Evolutionary conservation across 2,888 invertebrate species (phyloP), one percentile per base, ranked within the genome.

Genomic region (Melieria crassipennis): DNA sequence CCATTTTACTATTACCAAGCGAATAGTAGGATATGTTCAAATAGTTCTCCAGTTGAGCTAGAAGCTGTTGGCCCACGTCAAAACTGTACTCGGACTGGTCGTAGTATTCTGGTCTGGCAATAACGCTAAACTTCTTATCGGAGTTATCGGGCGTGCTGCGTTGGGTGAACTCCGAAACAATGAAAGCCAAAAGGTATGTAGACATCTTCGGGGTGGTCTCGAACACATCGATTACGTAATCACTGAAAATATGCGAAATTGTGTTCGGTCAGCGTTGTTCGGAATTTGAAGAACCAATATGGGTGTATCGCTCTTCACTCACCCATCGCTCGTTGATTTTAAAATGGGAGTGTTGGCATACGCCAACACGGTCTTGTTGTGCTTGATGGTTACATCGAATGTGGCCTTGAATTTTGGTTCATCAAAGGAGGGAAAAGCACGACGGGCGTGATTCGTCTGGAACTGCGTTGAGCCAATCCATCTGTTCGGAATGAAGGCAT

Each of bases 391-490:
- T 3, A 90, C 78, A 48, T 89, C 87, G 82, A 92, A 93, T 0
- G 87, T 89, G 0, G 93, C 92, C 82, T 93, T 93, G 74, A 91
- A 87, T 10, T 88, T 89, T 0, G 93, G 93, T 79, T 93, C 93
- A 79, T 94, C 94, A 78, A 94, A 94, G 78, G 93, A 92, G 43
- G 94, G 94, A 83, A 95, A 94, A 0, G 92, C 94, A 76, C 88
- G 88, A 30, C 93, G 89, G 0, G 92, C 92, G 71, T 91, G 86
- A 2, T 91, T 89, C 0, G 91, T 88, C 85, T 93, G 89, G 80
- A 93, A 92, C 79, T 93, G 92, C 0, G 93, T 93, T 0, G 92
- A 88, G 0, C 90, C 92, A 83, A 90, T 86, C 88, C 88, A 90
- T 56, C 90, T 90, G n/a, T 1, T 43, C 48, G 55, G 7, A 11